Evolutionary conservation across 2,888 invertebrate species (phyloP).

Genomic region (Plebejus argus): DNA sequence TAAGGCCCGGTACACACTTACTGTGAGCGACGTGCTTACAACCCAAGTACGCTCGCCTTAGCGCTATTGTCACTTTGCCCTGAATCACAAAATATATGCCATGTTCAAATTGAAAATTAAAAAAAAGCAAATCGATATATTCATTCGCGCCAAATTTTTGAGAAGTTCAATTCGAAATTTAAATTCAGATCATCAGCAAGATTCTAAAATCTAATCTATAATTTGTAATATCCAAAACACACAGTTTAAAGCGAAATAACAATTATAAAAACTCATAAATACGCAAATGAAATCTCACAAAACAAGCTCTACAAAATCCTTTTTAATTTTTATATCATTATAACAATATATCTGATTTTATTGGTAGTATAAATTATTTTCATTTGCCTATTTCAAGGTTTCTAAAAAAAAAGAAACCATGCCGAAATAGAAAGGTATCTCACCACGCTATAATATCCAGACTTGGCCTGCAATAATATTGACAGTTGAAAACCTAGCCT

Average conservation of each 20-base stretch:
- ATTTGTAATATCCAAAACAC: background rate
- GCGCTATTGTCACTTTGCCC: conserved; percentile 79
- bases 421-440: conserved; percentile 65
- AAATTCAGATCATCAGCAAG: background rate
- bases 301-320: conserved; percentile 14
- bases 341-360: background rate
- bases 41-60: conserved; percentile 79
- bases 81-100: conserved; percentile 55
- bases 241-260: conserved; percentile 6
- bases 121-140: conserved; percentile 24
- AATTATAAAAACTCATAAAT: conserved; percentile 23
- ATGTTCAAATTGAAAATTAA: conserved; percentile 35
- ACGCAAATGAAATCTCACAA: conserved; percentile 23
- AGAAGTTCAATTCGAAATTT: background rate
- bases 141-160: background rate
- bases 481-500: conserved; percentile 53
- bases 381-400: conserved; percentile 35
- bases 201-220: background rate
- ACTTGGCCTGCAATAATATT: conserved; percentile 67
- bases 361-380: conserved; percentile 5
- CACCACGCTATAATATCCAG: conserved; percentile 73
- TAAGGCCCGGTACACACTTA: conserved; percentile 67
- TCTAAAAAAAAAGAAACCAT: conserved; percentile 51
- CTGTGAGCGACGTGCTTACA: conserved; percentile 80
- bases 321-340: too few relatives aligned